Percentiles rank a stretch among this genome's conserved stretches.
phyloP scores from a whole-genome alignment of 92 coral and sea anemone species.

The Epizoanthus scotinus region DNA sequence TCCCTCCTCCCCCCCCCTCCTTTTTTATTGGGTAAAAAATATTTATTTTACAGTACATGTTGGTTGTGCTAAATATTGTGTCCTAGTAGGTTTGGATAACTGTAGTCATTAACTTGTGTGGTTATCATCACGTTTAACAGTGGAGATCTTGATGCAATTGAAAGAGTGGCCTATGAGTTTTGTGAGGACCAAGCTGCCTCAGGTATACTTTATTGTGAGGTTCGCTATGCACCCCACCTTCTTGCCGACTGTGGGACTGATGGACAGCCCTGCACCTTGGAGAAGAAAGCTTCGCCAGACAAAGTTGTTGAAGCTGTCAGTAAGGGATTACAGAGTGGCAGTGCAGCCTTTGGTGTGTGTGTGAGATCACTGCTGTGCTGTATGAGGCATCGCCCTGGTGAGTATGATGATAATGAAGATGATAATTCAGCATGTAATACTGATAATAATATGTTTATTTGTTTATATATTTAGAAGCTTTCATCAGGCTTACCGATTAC shows the following conservation, averaged over 20 bases:
- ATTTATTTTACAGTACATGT: too few species aligned
- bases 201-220: slow-evolving; percentile 88
- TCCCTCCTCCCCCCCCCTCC: too few species aligned
- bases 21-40: too few species aligned
- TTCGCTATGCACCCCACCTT: slow-evolving; percentile 84
- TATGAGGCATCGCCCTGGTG: slow-evolving; percentile 83
- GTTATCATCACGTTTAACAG: slow-evolving; percentile 44
- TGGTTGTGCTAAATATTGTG: too few species aligned
- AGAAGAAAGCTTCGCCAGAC: slow-evolving; percentile 50
- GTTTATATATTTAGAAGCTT: too few species aligned
- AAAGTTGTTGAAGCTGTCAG: slow-evolving; percentile 77
- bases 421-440: too few species aligned
- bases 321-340: slow-evolving; percentile 76
- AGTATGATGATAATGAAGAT: background rate
- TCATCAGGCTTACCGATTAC: too few species aligned
- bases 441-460: too few species aligned
- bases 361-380: slow-evolving; percentile 74
- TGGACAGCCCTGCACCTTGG: slow-evolving; percentile 4
- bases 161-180: slow-evolving; percentile 90
- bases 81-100: too few species aligned
- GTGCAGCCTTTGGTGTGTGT: slow-evolving; percentile 61
- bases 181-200: slow-evolving; percentile 84
- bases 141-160: slow-evolving; percentile 80
- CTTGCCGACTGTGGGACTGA: slow-evolving; percentile 63
- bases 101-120: too few species aligned